phyloP scores from a whole-genome alignment of 2,888 invertebrate species.

The Glyphotaelius pellucidus region DNA sequence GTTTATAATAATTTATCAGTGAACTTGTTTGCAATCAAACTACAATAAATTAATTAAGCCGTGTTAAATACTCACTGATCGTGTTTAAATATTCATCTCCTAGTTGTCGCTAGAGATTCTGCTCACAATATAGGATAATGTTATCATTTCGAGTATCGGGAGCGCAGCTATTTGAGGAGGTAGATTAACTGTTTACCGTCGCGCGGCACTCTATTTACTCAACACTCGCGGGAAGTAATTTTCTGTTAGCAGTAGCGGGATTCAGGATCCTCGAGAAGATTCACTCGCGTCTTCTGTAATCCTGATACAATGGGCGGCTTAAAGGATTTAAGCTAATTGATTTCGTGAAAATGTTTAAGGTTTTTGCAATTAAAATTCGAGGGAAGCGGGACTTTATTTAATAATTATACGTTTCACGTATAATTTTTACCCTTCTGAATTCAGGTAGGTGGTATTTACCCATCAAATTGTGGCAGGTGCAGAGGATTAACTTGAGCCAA shows the following conservation, averaged over 20 bases:
- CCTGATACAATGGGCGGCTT: slow-evolving; percentile 31
- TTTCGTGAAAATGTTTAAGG: slow-evolving; percentile 20
- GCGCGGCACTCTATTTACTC: slow-evolving; percentile 52
- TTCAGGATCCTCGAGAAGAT: slow-evolving; percentile 32
- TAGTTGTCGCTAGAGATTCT: slow-evolving; percentile 16
- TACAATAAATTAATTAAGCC: not conserved
- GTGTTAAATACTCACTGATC: not conserved
- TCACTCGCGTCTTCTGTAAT: slow-evolving; percentile 37
- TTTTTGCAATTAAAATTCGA: not conserved
- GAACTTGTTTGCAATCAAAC: not conserved
- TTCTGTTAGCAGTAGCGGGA: slow-evolving; percentile 39
- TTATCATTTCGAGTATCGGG: slow-evolving; percentile 39
- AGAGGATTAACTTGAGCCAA: not conserved
- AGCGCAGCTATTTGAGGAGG: slow-evolving; percentile 51
- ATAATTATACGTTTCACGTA: not conserved
- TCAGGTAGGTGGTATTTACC: not conserved
- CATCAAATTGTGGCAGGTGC: not conserved
- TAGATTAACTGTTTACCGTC: slow-evolving; percentile 55
- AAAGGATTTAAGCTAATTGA: slow-evolving; percentile 37
- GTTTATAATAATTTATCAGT: not conserved
- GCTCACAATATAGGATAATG: slow-evolving; percentile 7
- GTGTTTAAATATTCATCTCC: slow-evolving; percentile 5
- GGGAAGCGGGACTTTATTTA: not conserved
- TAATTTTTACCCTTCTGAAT: not conserved
- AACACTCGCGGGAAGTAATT: slow-evolving; percentile 54